Evolutionary conservation across 2,113 vertebrate genomes (phyloP), one percentile per base, ranked within the genome.

Genomic region (Rhinoderma darwinii): DNA sequence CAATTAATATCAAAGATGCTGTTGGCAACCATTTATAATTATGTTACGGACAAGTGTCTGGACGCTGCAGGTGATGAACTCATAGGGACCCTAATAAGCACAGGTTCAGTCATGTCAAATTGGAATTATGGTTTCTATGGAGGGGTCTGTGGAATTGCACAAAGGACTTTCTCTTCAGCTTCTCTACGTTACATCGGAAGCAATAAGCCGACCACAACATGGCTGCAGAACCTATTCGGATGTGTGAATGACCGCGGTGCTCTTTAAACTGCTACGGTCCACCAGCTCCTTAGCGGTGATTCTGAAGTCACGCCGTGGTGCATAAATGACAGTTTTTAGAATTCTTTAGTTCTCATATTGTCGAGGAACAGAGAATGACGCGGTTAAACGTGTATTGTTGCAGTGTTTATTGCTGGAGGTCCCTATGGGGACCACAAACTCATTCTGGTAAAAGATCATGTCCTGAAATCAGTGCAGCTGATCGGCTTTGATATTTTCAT

Each of bases 1-100:
- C 96, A 74, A 95, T 96, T 80, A 91, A 96, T 66, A 94, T 96
- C 90, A 99, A 98, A 92, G 97, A 99, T 91, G 94, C 96, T 54
- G 92, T 96, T 89, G 92, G 94, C 1, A 96, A 95, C 88, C 94
- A 93, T 88, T 93, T 95, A 89, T 97, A 95, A 61, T 43, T 8
- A 18, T 22, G 56, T 25, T 25, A 59, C 18, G 17, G 12, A 37
- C 17, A 39, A 6, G 22, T 37, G n/a, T 43, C 27, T 82, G 39
- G 56, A 44, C 25, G 12, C 32, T 39, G 3, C 30, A 27, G 25
- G 30, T 17, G 44, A n/a, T 22, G 66, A 68, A 18, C 6, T 10
- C 9, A n/a, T 2, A 1, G 73, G 10, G 37, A 41, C 22, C 20
- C 68, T 41, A 15, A 37, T 70, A 37, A 44, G 14, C 6, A 37